These are phyloP conservation scores for Pseudomyrmex concolor DNA, from an alignment of 1,140 invertebrate genomes.

Conservation along the genomic window DNA sequence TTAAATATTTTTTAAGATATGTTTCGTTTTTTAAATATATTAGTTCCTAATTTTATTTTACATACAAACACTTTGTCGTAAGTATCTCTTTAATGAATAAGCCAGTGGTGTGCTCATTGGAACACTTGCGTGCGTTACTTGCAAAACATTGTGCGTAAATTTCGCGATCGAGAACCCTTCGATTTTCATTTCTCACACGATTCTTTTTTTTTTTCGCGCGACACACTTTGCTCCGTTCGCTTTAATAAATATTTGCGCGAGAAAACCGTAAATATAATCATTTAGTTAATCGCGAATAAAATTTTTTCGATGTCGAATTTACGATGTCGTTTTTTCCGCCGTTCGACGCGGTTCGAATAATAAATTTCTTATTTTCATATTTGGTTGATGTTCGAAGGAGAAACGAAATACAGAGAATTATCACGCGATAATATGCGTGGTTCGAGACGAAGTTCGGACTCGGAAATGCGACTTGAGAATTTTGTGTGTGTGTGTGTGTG, in stretches of 20 bases:
- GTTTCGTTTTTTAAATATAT: not conserved
- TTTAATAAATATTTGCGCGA: not conserved
- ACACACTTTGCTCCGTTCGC: not conserved
- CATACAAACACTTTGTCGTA: no score
- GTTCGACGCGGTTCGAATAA: not conserved
- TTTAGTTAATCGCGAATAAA: slow-evolving; percentile 23
- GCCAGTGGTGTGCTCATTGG: no score
- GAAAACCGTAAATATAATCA: slow-evolving; percentile 24
- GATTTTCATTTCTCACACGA: slow-evolving; percentile 39
- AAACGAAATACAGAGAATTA: no score
- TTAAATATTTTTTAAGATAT: no score
- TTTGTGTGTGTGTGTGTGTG: no score
- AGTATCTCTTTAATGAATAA: no score
- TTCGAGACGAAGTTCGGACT: slow-evolving; percentile 4
- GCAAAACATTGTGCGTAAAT: slow-evolving; percentile 23
- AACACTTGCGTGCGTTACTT: no score
- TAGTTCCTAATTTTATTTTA: not conserved
- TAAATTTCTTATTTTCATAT: slow-evolving; percentile 10
- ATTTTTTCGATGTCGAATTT: not conserved
- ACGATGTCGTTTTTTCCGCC: not conserved
- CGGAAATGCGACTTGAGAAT: slow-evolving; percentile 23
- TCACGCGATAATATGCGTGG: not conserved
- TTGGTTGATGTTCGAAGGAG: not conserved
- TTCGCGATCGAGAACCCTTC: not conserved
- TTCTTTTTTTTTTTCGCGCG: slow-evolving; percentile 14